Base-by-base conservation (phyloP, 92 coral and sea anemone species). In the Palythoa heliodiscus region DNA sequence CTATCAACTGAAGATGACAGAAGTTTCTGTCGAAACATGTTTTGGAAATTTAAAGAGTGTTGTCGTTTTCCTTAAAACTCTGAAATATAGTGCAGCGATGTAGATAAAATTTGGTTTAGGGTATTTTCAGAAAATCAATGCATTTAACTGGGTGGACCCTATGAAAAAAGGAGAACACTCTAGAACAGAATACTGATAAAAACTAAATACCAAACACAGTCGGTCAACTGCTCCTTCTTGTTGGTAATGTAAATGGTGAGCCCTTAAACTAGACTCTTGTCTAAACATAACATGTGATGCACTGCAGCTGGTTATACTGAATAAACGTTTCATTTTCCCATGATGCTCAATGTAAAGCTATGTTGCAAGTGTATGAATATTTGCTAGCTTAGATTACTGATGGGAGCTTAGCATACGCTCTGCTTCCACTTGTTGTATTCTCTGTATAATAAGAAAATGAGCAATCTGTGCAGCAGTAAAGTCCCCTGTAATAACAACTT, bases 401-500 rank as follows among this genome's bases (percentile, higher is more conserved):
- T 80, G 84, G 63, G 73, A 24, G 7, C 90, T 86, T n/a, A 92
- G 76, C 39, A 92, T 86, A 58, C 98, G 91, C 76, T 94, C 98
- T 15, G 95, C 95, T 73, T 94, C 98, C 66, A 94, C 99, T 74
- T 97, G 99, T 54, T 94, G 98, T 54, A 97, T 90, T 37, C 98
- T 93, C 83, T 97, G 99, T 25, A 98, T 94, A 77, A 97, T 91
- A 76, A 97, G 91, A 63, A 97, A 97, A 88, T 97, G 98, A n/a
- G 99, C 99, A 19, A 94, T 87, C 89, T 97, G 99, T 4, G 98
- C 99, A 68, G 97, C 90, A 29, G 90, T 89, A 25, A 95, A 91
- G 85, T 97, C 99, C 35, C 99, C 99, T 16, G 99, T 97, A 48
- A 97, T 97, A 40, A 97, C 97, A 35, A 97, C 99, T 90, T 97